Percentiles rank a stretch among this genome's conserved stretches.
These are phyloP conservation scores for Clistopyga incitator DNA, from an alignment of 2,888 invertebrate genomes.

Conservation along the genomic window DNA sequence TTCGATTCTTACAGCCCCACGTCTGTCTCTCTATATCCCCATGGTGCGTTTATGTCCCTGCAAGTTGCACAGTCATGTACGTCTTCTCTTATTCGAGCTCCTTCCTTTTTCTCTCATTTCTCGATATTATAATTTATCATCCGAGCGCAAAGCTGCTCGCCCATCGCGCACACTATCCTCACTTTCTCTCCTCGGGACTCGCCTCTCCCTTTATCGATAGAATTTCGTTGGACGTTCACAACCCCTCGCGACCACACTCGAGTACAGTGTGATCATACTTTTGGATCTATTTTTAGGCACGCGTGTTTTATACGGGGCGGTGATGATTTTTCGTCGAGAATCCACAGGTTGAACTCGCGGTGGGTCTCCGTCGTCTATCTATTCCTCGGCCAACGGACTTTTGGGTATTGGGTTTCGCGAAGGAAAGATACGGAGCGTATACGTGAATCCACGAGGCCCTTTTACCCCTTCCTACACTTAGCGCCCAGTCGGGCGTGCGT, in stretches of 20 bases:
- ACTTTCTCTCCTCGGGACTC: slow-evolving; percentile 8
- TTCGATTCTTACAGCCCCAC: slow-evolving; percentile 31
- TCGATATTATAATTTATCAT: slow-evolving; percentile 62
- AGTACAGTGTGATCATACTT: slow-evolving; percentile 32
- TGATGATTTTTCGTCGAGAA: slow-evolving; percentile 25
- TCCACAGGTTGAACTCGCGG: slow-evolving; percentile 44
- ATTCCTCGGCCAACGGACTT: slow-evolving; percentile 69
- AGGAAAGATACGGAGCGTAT: slow-evolving; percentile 68
- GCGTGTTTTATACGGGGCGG: slow-evolving; percentile 12
- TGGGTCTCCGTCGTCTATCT: slow-evolving; percentile 60
- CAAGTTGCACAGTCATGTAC: slow-evolving; percentile 53
- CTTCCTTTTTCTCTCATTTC: slow-evolving; percentile 49
- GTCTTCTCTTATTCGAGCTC: slow-evolving; percentile 13
- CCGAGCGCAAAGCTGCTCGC: not conserved
- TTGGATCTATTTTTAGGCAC: slow-evolving; percentile 27
- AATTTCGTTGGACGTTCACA: slow-evolving; percentile 45
- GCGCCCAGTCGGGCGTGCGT: slow-evolving; percentile 76
- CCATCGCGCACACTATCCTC: slow-evolving; percentile 3
- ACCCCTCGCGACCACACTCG: slow-evolving; percentile 19
- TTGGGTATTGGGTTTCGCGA: slow-evolving; percentile 77
- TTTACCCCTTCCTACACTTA: slow-evolving; percentile 13
- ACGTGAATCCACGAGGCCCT: slow-evolving; percentile 30
- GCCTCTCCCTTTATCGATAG: slow-evolving; percentile 20
- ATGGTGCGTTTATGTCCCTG: slow-evolving; percentile 22
- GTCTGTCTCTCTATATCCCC: not conserved